Conservation (phyloP, 2,113 vertebrate genomes). For the Clinocottus analis region DNA sequence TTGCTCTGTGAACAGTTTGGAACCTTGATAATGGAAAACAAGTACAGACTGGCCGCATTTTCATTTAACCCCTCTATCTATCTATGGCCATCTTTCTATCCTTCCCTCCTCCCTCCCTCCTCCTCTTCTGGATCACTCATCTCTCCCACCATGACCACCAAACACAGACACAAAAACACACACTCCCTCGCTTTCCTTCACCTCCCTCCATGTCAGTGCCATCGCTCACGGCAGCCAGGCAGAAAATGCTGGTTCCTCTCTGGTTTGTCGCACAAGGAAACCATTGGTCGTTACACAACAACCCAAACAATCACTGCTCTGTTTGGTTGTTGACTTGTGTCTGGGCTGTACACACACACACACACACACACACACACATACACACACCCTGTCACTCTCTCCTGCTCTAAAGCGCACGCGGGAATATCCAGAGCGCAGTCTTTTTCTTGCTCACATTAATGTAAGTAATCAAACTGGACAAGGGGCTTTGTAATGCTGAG, state of each 20-base stretch:
- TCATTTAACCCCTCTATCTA: slow-evolving; percentile 50
- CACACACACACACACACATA: slow-evolving; percentile 30
- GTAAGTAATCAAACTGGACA: slow-evolving; percentile 83
- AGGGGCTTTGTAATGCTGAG: slow-evolving; percentile 75
- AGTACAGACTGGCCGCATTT: slow-evolving; percentile 63
- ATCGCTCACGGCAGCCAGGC: slow-evolving; percentile 43
- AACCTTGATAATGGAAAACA: slow-evolving; percentile 77
- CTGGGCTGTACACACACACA: slow-evolving; percentile 33
- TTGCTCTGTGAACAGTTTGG: slow-evolving; percentile 63
- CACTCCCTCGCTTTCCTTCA: slow-evolving; percentile 11
- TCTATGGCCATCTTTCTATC: slow-evolving; percentile 26
- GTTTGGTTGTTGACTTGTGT: slow-evolving; percentile 74
- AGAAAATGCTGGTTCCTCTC: slow-evolving; percentile 59
- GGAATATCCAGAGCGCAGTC: slow-evolving; percentile 51
- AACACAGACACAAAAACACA: slow-evolving; percentile 11
- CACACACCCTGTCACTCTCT: slow-evolving; percentile 24
- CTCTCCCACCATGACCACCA: slow-evolving; percentile 5
- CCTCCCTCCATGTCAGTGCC: slow-evolving; percentile 35
- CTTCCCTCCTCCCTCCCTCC: background rate
- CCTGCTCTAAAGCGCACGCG: slow-evolving; percentile 36
- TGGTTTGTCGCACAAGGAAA: slow-evolving; percentile 68
- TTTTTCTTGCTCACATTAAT: slow-evolving; percentile 80
- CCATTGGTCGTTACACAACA: slow-evolving; percentile 69
- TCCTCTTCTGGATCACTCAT: slow-evolving; percentile 29
- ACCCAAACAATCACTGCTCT: slow-evolving; percentile 67